Base-by-base conservation (phyloP, 2,888 invertebrate species). In the Glyphotaelius pellucidus region DNA sequence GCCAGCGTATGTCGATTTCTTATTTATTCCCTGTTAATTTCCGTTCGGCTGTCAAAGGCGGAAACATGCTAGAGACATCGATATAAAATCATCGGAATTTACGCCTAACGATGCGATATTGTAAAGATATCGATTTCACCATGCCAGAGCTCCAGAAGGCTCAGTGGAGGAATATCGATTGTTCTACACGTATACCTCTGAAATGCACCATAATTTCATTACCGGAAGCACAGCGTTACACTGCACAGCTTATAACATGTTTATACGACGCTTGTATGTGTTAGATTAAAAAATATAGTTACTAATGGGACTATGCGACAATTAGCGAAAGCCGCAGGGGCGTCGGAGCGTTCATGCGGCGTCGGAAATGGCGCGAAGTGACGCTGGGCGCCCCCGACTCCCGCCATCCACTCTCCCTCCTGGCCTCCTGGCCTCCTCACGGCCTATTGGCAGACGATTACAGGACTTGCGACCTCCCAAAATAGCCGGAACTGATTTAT, bases 321-420 rank as follows among this genome's bases (percentile, higher is more conserved):
- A 90, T 92, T 92, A 92, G 90, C 86, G 35, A 42, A 92, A 84
- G 90, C 92, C 92, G 90, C 90, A 52, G 30, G 94, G 94, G 94
- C 94, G 94, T 95, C 94, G 95, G 94, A 95, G 94, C 91, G 90
- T 81, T 93, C 92, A 93, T 91, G 93, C 93, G 91, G 88, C 52
- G 83, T 81, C 90, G 92, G 38, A 86, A 91, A 91, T 88, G 87
- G 85, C 81, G 89, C 91, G 90, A 85, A 67, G 84, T 90, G 90
- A 85, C 91, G 84, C 85, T 86, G 35, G 11, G 31, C 91, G 25
- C 35, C 35, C 80, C 80, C 91, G 80, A 25, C 91, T 7, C 35
- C 35, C n/a, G 38, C 31, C 35, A 38, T 30, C 86, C 35, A 79
- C 67, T 9, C 47, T 12, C 91, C 79, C 38, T 30, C 31, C 83